Base-by-base conservation (phyloP, 2,888 invertebrate genomes). In the Sepioteuthis lessoniana region DNA sequence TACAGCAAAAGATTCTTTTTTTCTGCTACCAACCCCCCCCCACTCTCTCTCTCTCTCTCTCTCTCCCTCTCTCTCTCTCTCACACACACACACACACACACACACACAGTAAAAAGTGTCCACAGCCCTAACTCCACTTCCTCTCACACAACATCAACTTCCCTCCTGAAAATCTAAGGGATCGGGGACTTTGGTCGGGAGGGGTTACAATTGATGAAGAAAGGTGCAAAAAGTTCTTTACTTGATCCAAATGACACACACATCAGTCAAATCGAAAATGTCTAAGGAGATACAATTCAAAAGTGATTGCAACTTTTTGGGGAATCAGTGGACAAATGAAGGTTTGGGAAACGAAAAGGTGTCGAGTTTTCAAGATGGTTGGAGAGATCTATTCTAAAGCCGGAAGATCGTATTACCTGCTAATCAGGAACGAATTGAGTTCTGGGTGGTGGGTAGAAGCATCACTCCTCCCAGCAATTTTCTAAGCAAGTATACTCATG, bases 181-280 rank as follows among this genome's bases (percentile, higher is more conserved):
- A 31, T 25, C 1, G 28, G 10, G n/a, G 8, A n/a, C 8, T n/a
- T 76, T 76, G 8, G 60, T 76, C 7, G 31, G 31, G 60, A 31
- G n/a, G n/a, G 31, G 31, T n/a, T 19, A n/a, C 76, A n/a, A n/a
- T n/a, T n/a, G 76, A 76, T 76, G 76, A 76, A 76, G n/a, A 76
- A 76, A 31, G n/a, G 76, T 55, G 50, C 25, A 55, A 55, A 55
- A 55, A 55, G 50, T 55, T 55, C 25, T 2, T 21, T 4, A 25
- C 3, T 55, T 19, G n/a, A 76, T 76, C n/a, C 76, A 76, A n/a
- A 76, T 13, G 76, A 76, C n/a, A 76, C n/a, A n/a, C n/a, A n/a
- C n/a, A 76, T 76, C n/a, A 19, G 76, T 76, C n/a, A 76, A 76
- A 76, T 76, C n/a, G 76, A n/a, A 76, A n/a, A n/a, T n/a, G 76